Evolutionary conservation across 92 coral and sea anemone genomes (phyloP).

Genomic region (Nematostella vectensis): DNA sequence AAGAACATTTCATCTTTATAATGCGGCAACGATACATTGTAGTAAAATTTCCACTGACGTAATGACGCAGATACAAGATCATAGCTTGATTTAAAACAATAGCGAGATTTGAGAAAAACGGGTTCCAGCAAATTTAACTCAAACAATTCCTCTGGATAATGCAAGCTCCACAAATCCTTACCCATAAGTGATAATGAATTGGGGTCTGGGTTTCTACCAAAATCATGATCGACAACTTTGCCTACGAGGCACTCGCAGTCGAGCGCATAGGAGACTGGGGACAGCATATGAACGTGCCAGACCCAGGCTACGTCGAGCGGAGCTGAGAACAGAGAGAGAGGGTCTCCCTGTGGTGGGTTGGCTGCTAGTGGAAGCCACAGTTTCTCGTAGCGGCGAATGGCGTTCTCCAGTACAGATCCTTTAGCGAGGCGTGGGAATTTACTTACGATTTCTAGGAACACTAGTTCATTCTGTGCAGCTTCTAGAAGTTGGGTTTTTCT

Average conservation of each 20-base stretch:
- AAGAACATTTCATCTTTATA: conserved; percentile 42
- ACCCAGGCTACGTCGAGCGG: conserved; percentile 80
- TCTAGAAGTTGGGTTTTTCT: not conserved
- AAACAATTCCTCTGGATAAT: conserved; percentile 4
- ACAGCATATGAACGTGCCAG: conserved; percentile 58
- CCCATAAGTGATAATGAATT: conserved; percentile 1
- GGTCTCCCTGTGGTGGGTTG: conserved; percentile 2
- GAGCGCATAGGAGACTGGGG: conserved; percentile 39
- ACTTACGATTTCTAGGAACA: not conserved
- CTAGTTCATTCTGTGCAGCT: not conserved
- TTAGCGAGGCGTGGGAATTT: not conserved
- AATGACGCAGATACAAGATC: conserved; percentile 29
- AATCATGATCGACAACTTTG: conserved; percentile 30
- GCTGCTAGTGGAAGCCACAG: conserved; percentile 29
- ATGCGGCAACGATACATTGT: conserved; percentile 71
- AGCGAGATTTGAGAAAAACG: not conserved
- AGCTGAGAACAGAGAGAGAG: conserved; percentile 32
- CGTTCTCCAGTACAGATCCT: conserved; percentile 15
- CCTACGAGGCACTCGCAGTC: conserved; percentile 27
- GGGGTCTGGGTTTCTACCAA: conserved; percentile 4
- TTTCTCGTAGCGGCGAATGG: conserved; percentile 23
- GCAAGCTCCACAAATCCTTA: conserved; percentile 1
- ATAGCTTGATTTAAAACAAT: too few species aligned
- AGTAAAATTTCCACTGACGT: conserved; percentile 35
- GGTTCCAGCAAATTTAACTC: conserved; percentile 7